A percentile compares a stretch with the other conserved stretches of the same genome.
phyloP scores from a whole-genome alignment of 2,113 vertebrate species.

The Mobula birostris region DNA sequence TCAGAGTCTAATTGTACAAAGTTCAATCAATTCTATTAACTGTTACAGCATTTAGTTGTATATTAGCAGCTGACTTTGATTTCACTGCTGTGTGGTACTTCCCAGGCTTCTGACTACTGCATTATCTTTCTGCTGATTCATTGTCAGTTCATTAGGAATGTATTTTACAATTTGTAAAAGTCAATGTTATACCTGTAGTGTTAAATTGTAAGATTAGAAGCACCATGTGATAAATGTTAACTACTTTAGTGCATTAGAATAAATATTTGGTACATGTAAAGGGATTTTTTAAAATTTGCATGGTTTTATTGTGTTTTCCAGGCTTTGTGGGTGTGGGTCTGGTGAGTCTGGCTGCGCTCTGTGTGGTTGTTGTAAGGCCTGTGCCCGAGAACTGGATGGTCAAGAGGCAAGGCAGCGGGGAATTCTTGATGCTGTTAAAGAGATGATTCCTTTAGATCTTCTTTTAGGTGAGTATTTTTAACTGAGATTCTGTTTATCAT shows the following conservation, averaged over 20 bases:
- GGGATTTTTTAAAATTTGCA: neutral
- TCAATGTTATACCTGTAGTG: neutral
- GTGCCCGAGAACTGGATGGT: conserved; percentile 91
- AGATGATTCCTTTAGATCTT: conserved; percentile 97
- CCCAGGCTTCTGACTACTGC: neutral
- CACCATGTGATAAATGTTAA: neutral
- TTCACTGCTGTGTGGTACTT: neutral
- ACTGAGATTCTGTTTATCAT: neutral
- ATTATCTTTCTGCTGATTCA: conserved; percentile 23
- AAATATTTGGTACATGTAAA: no score
- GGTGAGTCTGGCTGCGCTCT: conserved; percentile 94
- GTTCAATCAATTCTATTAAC: neutral
- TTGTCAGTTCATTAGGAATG: neutral
- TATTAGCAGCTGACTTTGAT: neutral
- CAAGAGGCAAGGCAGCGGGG: conserved; percentile 94
- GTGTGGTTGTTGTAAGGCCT: conserved; percentile 96
- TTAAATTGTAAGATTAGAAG: neutral
- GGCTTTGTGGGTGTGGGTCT: conserved; percentile 95
- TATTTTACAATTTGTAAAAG: neutral
- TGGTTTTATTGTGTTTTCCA: conserved; percentile 46
- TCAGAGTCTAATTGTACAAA: neutral
- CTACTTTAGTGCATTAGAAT: neutral
- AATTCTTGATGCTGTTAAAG: conserved; percentile 97
- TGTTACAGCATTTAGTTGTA: neutral
- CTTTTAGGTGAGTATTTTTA: conserved; percentile 70